A percentile compares a stretch with the other conserved stretches of the same genome.
These are phyloP conservation scores for Caradrina kadenii DNA, from an alignment of 2,888 invertebrate genomes.

Conservation along the genomic window DNA sequence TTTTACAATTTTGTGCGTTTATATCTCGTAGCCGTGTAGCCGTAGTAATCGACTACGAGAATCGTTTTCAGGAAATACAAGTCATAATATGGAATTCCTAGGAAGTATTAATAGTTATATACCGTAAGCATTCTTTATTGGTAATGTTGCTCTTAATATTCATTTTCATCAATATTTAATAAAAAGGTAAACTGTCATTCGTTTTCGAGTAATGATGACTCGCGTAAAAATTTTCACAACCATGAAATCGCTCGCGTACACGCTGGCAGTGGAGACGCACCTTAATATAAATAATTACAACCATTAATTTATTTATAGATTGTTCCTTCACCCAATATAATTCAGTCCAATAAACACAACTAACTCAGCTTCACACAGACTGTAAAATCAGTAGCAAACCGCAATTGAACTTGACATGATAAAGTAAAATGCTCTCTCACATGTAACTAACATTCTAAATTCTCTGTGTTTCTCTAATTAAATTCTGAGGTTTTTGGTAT, in stretches of 20 bases:
- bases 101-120: too few species aligned
- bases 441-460: slow-evolving; percentile 18
- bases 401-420: slow-evolving; percentile 7
- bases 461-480: slow-evolving; percentile 24
- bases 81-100: too few species aligned
- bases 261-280: neutral
- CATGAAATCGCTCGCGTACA: neutral
- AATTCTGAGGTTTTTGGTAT: slow-evolving; percentile 20
- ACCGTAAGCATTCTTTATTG: too few species aligned
- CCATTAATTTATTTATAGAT: neutral
- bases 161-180: neutral
- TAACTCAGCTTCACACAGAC: neutral
- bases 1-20: too few species aligned
- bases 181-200: neutral
- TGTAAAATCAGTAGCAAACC: slow-evolving; percentile 1
- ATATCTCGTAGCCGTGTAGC: too few species aligned
- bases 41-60: too few species aligned
- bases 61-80: too few species aligned
- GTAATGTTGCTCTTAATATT: neutral
- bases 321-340: neutral
- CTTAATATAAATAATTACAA: neutral
- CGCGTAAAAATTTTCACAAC: neutral
- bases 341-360: slow-evolving; percentile 13
- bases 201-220: neutral
- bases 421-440: slow-evolving; percentile 8